Conservation (phyloP, 2,888 invertebrate species). For the Ophioninae sp. region DNA sequence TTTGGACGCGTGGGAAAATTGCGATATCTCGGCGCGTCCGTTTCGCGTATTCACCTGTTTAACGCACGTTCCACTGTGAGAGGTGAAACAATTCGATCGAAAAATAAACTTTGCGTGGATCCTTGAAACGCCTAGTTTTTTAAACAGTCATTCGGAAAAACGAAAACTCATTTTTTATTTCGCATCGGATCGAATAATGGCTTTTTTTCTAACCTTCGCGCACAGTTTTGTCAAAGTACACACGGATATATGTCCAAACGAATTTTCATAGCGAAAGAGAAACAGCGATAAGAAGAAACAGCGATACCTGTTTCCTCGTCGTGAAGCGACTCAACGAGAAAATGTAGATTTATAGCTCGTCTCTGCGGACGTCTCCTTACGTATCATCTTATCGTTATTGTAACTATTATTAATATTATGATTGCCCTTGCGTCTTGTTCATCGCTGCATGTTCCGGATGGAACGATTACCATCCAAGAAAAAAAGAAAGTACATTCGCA, state of each 20-base stretch:
- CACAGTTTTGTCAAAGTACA: too few species aligned
- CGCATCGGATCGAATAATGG: too few species aligned
- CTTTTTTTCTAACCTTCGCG: too few species aligned
- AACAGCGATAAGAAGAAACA: too few species aligned
- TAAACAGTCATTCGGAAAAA: too few species aligned
- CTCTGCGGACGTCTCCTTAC: conserved; percentile 16
- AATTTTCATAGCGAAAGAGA: too few species aligned
- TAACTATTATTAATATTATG: conserved; percentile 27
- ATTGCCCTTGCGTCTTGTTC: conserved; percentile 62
- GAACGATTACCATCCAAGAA: conserved; percentile 71
- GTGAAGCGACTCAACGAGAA: conserved; percentile 47
- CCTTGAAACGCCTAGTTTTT: too few species aligned
- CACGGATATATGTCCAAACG: too few species aligned
- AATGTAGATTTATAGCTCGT: conserved; percentile 55
- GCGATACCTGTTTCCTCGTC: neutral
- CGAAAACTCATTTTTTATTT: too few species aligned
- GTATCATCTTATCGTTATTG: conserved; percentile 27
- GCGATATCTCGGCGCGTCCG: neutral
- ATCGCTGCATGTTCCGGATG: conserved; percentile 70
- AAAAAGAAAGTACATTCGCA: conserved; percentile 42
- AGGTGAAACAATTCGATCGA: too few species aligned
- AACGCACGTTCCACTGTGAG: too few species aligned
- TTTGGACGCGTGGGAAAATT: conserved; percentile 30
- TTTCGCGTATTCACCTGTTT: neutral
- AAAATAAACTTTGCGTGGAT: too few species aligned